Conservation (phyloP, 2,888 invertebrate species). For the Steinernema carpocapsae region DNA sequence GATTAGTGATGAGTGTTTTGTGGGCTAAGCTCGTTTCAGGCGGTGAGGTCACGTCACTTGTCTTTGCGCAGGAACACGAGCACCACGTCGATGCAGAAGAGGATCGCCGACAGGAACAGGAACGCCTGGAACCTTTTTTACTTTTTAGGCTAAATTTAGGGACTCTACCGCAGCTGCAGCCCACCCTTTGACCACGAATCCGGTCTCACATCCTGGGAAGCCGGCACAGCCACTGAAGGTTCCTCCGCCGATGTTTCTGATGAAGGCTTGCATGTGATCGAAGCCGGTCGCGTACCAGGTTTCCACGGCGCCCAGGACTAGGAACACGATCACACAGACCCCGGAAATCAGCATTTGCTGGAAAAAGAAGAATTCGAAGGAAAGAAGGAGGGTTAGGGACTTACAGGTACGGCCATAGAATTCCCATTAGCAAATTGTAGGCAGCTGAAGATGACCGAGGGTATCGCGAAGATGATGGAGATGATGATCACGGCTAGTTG, state of each 20-base stretch:
- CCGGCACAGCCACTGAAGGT: constrained; percentile 64
- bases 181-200: constrained; percentile 68
- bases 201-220: constrained; percentile 67
- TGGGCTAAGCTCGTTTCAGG: constrained; percentile 7
- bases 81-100: constrained; percentile 61
- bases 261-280: constrained; percentile 67
- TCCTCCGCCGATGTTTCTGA: constrained; percentile 58
- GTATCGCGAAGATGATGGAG: constrained; percentile 61
- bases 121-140: constrained; percentile 56
- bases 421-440: constrained; percentile 59
- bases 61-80: constrained; percentile 62
- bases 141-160: constrained; percentile 4
- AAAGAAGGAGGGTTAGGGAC: neutral
- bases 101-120: constrained; percentile 63
- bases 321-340: constrained; percentile 61
- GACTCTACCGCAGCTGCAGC: constrained; percentile 58
- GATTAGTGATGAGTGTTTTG: constrained; percentile 30
- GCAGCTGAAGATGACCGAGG: constrained; percentile 63
- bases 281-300: constrained; percentile 66
- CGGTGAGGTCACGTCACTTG: constrained; percentile 49
- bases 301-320: constrained; percentile 67
- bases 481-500: constrained; percentile 67
- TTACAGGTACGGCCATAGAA: constrained; percentile 17
- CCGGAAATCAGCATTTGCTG: constrained; percentile 63
- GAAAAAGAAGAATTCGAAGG: constrained; percentile 33